A percentile compares a stretch with the other conserved stretches of the same genome.
Evolutionary conservation across 2,888 invertebrate genomes (phyloP).

Genomic region (Ecdyonurus torrentis): DNA sequence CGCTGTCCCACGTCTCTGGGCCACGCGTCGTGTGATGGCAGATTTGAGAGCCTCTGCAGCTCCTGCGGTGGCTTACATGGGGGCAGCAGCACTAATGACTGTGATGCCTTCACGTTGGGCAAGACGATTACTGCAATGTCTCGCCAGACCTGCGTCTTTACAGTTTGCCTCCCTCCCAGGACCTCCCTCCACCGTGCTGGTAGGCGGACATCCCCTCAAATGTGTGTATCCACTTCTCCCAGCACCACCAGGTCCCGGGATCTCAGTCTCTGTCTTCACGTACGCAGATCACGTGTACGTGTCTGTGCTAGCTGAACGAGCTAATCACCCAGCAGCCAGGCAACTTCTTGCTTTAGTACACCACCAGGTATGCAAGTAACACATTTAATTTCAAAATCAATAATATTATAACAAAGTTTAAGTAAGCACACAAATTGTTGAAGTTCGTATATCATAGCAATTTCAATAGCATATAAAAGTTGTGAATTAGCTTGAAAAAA

Average conservation of each 20-base stretch:
- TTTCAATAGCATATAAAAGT: too few relatives aligned
- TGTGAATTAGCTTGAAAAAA: too few relatives aligned
- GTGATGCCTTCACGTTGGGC: constrained; percentile 17
- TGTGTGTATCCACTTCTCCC: constrained; percentile 28
- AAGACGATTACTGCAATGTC: neutral
- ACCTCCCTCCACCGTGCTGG: constrained; percentile 25
- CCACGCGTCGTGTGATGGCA: constrained; percentile 30
- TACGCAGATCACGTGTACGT: constrained; percentile 33
- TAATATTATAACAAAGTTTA: neutral
- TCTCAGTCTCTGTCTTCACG: constrained; percentile 32
- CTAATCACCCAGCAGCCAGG: constrained; percentile 17
- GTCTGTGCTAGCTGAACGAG: constrained; percentile 26
- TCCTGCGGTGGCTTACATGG: constrained; percentile 30
- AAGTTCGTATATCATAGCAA: too few relatives aligned
- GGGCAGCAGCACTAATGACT: constrained; percentile 27
- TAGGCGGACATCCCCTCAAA: constrained; percentile 25
- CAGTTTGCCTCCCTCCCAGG: constrained; percentile 31
- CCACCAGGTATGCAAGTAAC: constrained; percentile 16
- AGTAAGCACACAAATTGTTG: neutral
- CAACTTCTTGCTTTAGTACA: constrained; percentile 19
- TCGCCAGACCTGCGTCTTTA: constrained; percentile 17
- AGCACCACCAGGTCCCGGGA: constrained; percentile 27
- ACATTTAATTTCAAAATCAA: neutral
- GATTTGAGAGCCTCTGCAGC: constrained; percentile 31
- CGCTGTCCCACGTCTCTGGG: constrained; percentile 39